These are phyloP conservation scores for Corticium candelabrum DNA, from an alignment of 37 sponge, comb jelly and placozoan genomes.

Conservation along the genomic window DNA sequence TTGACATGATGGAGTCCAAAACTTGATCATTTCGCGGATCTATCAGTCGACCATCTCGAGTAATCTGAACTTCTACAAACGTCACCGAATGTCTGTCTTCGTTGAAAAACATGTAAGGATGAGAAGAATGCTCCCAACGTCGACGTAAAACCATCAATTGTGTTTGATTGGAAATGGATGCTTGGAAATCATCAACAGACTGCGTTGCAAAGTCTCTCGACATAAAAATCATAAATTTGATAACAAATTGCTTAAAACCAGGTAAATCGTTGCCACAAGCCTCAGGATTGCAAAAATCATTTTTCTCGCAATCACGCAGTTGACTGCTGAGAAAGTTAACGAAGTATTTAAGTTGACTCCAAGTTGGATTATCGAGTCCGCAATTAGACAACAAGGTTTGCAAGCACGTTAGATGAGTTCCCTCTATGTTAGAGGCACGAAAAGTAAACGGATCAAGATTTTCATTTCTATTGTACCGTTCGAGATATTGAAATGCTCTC, in stretches of 20 bases:
- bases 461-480: neutral
- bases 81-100: conserved; percentile 58
- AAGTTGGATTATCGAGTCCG: neutral
- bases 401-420: neutral
- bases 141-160: neutral
- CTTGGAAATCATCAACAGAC: neutral
- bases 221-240: neutral
- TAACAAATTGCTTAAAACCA: neutral
- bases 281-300: neutral
- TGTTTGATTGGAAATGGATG: too few relatives aligned
- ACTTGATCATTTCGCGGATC: neutral
- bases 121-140: conserved; percentile 43
- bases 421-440: neutral
- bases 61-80: conserved; percentile 71
- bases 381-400: neutral
- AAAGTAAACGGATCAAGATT: conserved; percentile 1
- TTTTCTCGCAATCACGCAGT: neutral
- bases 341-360: neutral
- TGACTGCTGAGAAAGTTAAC: neutral
- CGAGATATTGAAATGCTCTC: neutral
- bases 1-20: neutral
- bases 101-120: conserved; percentile 94
- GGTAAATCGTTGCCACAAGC: neutral
- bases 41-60: neutral
- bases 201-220: conserved; percentile 7